Percentiles rank a stretch among this genome's conserved stretches.
phyloP scores from a whole-genome alignment of 2,113 vertebrate species.

The Speoplatyrhinus poulsoni region DNA sequence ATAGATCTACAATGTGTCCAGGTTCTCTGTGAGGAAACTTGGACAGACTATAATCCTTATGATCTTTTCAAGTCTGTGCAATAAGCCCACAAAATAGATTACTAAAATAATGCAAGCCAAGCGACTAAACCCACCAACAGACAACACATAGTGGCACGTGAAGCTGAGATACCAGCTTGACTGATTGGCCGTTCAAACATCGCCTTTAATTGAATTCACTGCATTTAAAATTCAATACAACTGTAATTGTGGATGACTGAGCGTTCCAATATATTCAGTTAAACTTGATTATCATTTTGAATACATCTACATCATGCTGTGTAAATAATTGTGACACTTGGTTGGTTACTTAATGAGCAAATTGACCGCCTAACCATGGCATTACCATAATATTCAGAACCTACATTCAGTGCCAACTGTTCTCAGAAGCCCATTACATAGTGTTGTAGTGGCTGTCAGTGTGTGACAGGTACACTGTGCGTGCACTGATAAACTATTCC shows the following conservation, averaged over 20 bases:
- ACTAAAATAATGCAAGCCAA: conserved; percentile 31
- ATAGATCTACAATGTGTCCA: not conserved
- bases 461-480: conserved; percentile 25
- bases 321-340: not conserved
- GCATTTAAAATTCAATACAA: too few species aligned
- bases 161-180: conserved; percentile 1
- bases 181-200: too few species aligned
- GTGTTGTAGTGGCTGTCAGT: conserved; percentile 17
- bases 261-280: not conserved
- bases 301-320: not conserved
- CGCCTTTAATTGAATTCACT: too few species aligned
- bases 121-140: conserved; percentile 23
- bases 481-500: conserved; percentile 18
- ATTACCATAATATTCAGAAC: conserved; percentile 29
- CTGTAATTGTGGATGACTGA: too few species aligned
- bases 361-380: conserved; percentile 34
- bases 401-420: conserved; percentile 56
- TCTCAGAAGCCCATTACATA: conserved; percentile 23
- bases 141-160: conserved; percentile 30
- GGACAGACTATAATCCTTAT: conserved; percentile 34
- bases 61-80: conserved; percentile 43
- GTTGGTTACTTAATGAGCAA: conserved; percentile 1
- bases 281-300: conserved; percentile 9
- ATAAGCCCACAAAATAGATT: conserved; percentile 60
- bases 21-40: conserved; percentile 17